Base-by-base conservation (phyloP, 2,888 invertebrate species). In the Platypus cylindrus region DNA sequence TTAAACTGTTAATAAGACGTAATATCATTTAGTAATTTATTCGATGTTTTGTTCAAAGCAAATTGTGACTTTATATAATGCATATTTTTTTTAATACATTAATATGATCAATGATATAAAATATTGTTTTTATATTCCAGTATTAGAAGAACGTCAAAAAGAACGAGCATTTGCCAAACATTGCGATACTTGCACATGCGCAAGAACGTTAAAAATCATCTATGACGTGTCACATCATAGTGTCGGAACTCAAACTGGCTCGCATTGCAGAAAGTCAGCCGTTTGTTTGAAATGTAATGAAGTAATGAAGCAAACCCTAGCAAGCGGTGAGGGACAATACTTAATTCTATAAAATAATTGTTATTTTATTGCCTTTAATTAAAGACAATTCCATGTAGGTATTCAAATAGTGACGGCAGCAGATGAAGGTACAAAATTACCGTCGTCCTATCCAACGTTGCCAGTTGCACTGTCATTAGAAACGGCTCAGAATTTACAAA, bases 91-190 rank as follows among this genome's bases (percentile, higher is more conserved):
- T 7, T 20, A 8, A 20, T 20, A 7, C 8, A 20, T 20, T 20
- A 8, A 20, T 5, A 7, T 8, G 20, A 20, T 20, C 8, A 20
- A 7, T 20, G 20, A 20, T 20, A 20, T 20, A 20, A 20, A 7
- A 7, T 20, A 20, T 7, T 20, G 20, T 24, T 24, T 3, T 24
- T 24, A 11, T 24, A n/a, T 27, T 31, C 25, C 28, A 39, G 84
- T 89, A 41, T 66, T 91, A 17, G 85, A 90, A 60, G 87, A 89
- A 52, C 71, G 84, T 40, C 86, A 87, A 48, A 77, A 81, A 40
- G 86, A 87, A 48, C 60, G 73, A 45, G 75, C 79, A 35, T 73
- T 78, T 32, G 71, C 78, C 2, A 83, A 83, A 58, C 86, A 86
- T 54, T 86, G 86, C 61, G 79, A 81, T 51, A 83, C 82, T 2